Base-by-base conservation (phyloP, 2,113 vertebrate genomes). In the Stigmatopora nigra region DNA sequence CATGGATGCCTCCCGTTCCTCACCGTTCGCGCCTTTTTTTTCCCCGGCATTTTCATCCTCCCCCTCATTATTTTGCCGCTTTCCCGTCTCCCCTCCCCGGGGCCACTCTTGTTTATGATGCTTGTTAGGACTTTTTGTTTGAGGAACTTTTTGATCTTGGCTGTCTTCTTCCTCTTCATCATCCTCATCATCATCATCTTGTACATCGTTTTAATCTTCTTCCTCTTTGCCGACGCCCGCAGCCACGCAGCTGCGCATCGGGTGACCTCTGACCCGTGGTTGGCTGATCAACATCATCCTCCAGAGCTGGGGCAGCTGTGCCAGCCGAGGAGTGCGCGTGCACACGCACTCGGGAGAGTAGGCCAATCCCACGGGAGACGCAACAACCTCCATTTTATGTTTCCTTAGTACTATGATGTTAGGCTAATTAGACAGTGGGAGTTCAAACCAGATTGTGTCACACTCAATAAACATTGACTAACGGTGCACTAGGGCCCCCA, bases 201-300 rank as follows among this genome's bases (percentile, higher is more conserved):
- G 9, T 25, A 31, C 22, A 15, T 19, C 22, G 3, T 48, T 41
- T 41, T 41, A 41, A 41, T 41, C 38, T 41, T 41, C 38, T 7
- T 41, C 38, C 38, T 41, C 38, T 41, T 41, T 41, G 38, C 38
- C 6, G 38, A 8, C 38, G 53, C 53, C 53, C 3, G 53, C 25
- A 3, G 53, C 20, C 7, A 14, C 7, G 22, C 53, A 56, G 36
- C 59, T 45, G 59, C 7, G 38, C 59, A 9, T 45, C 7, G 22
- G 59, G 10, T 45, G 19, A 61, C n/a, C 59, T 45, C 41, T 22
- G 59, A 61, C 59, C 59, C 14, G 38, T 38, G 9, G 59, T 45
- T 45, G 41, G 59, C 38, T 22, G n/a, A 46, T 61, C 59, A 9
- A 7, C 13, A 4, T 19, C 13, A 10, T 20, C 17, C 25, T 7